phyloP scores from a whole-genome alignment of 2,113 vertebrate species.

The Aphyosemion australe region DNA sequence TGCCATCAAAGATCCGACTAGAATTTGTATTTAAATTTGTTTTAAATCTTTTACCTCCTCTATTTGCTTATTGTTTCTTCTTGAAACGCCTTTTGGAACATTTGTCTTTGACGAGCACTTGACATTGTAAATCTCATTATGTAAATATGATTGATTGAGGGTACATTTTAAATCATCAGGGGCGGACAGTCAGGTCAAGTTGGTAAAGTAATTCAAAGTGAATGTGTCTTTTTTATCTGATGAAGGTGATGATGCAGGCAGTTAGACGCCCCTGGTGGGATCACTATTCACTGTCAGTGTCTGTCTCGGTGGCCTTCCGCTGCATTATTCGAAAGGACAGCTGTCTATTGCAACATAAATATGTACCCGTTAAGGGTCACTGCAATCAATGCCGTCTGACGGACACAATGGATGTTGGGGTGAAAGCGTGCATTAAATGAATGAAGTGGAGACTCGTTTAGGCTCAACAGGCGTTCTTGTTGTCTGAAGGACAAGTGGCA shows the following conservation, averaged over 20 bases:
- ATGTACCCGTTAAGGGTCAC: slow-evolving; percentile 64
- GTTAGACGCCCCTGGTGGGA: slow-evolving; percentile 15
- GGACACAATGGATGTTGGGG: slow-evolving; percentile 63
- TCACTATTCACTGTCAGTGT: slow-evolving; percentile 31
- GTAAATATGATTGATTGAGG: slow-evolving; percentile 53
- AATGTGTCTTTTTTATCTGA: slow-evolving; percentile 30
- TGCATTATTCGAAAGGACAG: slow-evolving; percentile 61
- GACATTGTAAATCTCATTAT: slow-evolving; percentile 71
- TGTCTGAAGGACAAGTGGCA: slow-evolving; percentile 41
- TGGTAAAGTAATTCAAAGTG: slow-evolving; percentile 61
- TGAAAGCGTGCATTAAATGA: slow-evolving; percentile 46
- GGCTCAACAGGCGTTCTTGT: slow-evolving; percentile 36
- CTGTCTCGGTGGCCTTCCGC: slow-evolving; percentile 36
- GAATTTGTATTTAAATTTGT: not conserved
- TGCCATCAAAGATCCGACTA: not conserved
- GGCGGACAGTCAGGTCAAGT: slow-evolving; percentile 34
- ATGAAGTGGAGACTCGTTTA: slow-evolving; percentile 47
- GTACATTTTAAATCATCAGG: slow-evolving; percentile 48
- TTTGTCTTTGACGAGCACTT: slow-evolving; percentile 45
- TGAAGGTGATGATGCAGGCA: slow-evolving; percentile 44
- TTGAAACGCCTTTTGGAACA: slow-evolving; percentile 28
- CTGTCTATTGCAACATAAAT: slow-evolving; percentile 68
- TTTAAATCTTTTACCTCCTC: too few species aligned
- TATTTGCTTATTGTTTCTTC: not conserved
- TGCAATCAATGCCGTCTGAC: slow-evolving; percentile 68